Percentiles rank a stretch among this genome's conserved stretches.
Conservation (phyloP, 2,797 vertebrate genomes). For the Alca torda region DNA sequence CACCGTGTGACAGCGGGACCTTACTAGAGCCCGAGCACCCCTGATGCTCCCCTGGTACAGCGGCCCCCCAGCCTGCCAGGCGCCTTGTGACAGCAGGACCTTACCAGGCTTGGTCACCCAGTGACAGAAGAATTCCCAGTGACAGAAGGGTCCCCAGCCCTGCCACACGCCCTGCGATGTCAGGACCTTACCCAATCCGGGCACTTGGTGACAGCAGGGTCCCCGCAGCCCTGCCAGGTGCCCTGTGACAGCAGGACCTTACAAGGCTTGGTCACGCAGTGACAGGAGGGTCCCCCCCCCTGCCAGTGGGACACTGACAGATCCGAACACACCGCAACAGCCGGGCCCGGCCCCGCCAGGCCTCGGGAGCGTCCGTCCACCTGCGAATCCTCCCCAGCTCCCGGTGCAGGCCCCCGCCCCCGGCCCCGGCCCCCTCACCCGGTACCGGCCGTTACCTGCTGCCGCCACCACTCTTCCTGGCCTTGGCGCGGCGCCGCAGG, state of each 20-base stretch:
- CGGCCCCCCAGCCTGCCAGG: too few species aligned
- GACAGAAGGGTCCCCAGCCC: neutral
- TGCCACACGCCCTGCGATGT: neutral
- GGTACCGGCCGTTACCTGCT: slow-evolving; percentile 85
- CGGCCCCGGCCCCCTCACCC: neutral
- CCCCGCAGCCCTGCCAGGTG: neutral
- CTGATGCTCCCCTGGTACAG: too few species aligned
- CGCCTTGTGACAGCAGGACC: neutral
- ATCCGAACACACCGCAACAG: neutral
- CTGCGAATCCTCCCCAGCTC: neutral
- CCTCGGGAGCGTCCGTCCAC: neutral
- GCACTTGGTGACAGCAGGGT: neutral
- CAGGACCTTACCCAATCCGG: neutral
- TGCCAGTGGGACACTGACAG: neutral
- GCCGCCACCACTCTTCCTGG: slow-evolving; percentile 90
- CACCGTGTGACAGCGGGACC: too few species aligned
- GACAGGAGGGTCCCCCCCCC: neutral
- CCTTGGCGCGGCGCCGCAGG: slow-evolving; percentile 89
- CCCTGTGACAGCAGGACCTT: neutral
- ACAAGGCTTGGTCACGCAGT: neutral
- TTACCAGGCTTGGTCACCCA: neutral
- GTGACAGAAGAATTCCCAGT: neutral
- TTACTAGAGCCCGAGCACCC: too few species aligned
- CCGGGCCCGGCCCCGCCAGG: neutral
- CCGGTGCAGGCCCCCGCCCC: neutral